phyloP scores from a whole-genome alignment of 2,113 vertebrate genomes.

The Circaetus cinerascens region DNA sequence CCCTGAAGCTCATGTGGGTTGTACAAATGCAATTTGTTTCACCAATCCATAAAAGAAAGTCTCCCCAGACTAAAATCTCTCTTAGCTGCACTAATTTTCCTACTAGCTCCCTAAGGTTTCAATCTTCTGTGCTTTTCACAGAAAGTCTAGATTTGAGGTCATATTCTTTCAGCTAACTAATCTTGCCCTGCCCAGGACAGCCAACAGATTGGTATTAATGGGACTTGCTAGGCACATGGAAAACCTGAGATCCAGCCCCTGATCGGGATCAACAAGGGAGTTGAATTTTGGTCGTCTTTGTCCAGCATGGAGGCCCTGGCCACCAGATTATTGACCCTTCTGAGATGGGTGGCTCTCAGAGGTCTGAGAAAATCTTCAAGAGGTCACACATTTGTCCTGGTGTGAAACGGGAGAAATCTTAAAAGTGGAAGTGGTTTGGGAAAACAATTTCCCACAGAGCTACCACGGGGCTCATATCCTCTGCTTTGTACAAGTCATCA shows the following conservation, averaged over 20 bases:
- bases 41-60: neutral
- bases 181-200: neutral
- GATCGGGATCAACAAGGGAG: neutral
- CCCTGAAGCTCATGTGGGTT: neutral
- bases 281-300: neutral
- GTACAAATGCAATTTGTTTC: neutral
- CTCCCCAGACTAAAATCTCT: neutral
- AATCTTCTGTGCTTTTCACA: neutral
- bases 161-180: neutral
- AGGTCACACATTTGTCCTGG: neutral
- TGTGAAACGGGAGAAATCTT: neutral
- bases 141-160: neutral
- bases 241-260: neutral
- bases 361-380: neutral
- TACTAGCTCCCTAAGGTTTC: neutral
- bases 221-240: neutral
- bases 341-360: neutral
- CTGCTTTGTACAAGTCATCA: neutral
- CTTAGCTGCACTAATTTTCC: neutral
- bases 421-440: conserved; percentile 4
- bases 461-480: neutral
- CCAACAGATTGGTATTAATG: neutral
- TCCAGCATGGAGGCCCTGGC: neutral
- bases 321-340: neutral
- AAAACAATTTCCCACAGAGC: neutral